Conservation (phyloP, 2,888 invertebrate genomes). For the Pollenia amentaria region DNA sequence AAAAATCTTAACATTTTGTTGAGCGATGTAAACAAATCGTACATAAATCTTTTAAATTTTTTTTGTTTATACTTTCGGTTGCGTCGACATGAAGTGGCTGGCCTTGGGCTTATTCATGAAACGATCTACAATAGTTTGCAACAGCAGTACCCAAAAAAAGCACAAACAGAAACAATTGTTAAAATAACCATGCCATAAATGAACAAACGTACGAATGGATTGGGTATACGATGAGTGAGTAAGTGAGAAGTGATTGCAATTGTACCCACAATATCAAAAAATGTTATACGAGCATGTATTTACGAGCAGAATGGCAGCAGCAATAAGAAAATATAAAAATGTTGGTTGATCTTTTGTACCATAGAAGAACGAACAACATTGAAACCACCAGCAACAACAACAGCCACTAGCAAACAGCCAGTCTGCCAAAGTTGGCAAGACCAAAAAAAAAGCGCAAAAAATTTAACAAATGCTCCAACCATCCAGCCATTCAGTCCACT, state of each 20-base stretch:
- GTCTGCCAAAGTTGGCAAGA: constrained; percentile 53
- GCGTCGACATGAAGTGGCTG: constrained; percentile 74
- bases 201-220: constrained; percentile 51
- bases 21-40: constrained; percentile 74
- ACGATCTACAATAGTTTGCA: constrained; percentile 67
- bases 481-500: not conserved
- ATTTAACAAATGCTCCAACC: constrained; percentile 21
- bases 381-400: constrained; percentile 25
- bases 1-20: constrained; percentile 72
- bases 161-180: constrained; percentile 68
- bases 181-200: constrained; percentile 71
- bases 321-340: constrained; percentile 50
- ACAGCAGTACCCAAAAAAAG: constrained; percentile 40
- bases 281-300: constrained; percentile 57
- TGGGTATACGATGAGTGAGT: constrained; percentile 54
- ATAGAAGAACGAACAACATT: constrained; percentile 42
- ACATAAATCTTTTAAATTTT: constrained; percentile 72
- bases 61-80: constrained; percentile 58
- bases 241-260: constrained; percentile 73
- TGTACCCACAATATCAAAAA: constrained; percentile 72
- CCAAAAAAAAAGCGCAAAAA: constrained; percentile 1
- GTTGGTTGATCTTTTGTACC: constrained; percentile 70
- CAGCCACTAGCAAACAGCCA: constrained; percentile 54
- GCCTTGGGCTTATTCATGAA: constrained; percentile 74
- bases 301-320: constrained; percentile 41